phyloP scores from a whole-genome alignment of 2,888 invertebrate species.

The Antheraea assamensis region DNA sequence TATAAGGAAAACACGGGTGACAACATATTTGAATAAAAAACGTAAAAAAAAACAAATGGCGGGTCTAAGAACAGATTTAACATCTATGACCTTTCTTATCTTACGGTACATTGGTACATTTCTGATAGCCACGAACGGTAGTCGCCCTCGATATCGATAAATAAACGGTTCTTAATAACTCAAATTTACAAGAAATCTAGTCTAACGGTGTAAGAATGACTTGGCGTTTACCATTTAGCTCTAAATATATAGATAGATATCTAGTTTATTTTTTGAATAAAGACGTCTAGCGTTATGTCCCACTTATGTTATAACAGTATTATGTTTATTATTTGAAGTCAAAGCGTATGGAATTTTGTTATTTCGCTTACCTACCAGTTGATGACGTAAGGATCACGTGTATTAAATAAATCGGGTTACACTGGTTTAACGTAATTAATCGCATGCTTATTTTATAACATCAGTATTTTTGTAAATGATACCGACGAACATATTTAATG shows the following conservation, averaged over 20 bases:
- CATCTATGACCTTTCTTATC: conserved; percentile 21
- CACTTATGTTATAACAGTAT: neutral
- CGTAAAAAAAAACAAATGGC: neutral
- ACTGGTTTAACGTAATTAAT: too few relatives aligned
- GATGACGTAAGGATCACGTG: too few relatives aligned
- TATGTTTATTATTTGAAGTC: neutral
- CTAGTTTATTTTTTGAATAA: neutral
- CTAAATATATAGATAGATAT: neutral
- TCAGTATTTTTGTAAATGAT: neutral
- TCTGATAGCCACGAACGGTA: neutral
- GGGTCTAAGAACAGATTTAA: neutral
- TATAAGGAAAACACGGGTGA: neutral
- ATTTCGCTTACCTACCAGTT: too few relatives aligned
- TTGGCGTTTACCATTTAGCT: neutral
- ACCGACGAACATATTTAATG: neutral
- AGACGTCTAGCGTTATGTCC: neutral
- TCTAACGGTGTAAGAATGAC: neutral
- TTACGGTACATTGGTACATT: conserved; percentile 7
- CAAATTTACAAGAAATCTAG: neutral
- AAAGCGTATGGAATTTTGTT: too few relatives aligned
- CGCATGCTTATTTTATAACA: neutral
- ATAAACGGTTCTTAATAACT: neutral
- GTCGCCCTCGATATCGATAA: neutral
- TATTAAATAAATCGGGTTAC: too few relatives aligned
- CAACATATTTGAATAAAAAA: neutral